Evolutionary conservation across 2,113 vertebrate genomes (phyloP).

Genomic region (Plecturocebus donacophilus): DNA sequence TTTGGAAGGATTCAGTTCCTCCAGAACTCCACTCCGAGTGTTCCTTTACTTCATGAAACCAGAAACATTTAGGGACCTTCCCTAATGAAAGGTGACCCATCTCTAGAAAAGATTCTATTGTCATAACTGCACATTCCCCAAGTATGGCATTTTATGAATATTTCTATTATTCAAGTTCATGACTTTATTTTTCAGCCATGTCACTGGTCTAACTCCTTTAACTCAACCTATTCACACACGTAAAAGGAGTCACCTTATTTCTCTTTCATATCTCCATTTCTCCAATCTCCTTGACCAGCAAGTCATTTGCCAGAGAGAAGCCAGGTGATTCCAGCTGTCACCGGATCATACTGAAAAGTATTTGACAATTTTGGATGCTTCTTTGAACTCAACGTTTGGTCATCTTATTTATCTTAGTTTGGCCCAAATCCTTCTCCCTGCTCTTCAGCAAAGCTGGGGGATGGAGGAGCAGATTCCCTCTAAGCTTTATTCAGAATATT

Average conservation of each 20-base stretch:
- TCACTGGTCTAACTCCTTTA: neutral
- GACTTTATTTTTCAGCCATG: neutral
- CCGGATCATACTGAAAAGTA: neutral
- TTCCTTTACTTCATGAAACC: neutral
- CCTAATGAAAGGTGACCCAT: neutral
- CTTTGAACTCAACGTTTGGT: constrained; percentile 46
- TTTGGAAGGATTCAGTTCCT: neutral
- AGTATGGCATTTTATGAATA: neutral
- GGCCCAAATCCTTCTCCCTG: constrained; percentile 29
- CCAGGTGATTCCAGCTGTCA: neutral
- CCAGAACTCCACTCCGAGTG: neutral
- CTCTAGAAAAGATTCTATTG: neutral
- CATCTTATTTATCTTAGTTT: neutral
- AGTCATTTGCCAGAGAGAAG: neutral
- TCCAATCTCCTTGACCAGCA: neutral
- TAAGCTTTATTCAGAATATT: constrained; percentile 67
- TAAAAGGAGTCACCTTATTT: neutral
- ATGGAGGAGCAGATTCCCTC: neutral
- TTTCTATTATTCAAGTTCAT: neutral
- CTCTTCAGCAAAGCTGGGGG: neutral
- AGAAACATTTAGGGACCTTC: neutral
- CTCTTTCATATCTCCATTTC: neutral
- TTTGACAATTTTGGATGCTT: neutral
- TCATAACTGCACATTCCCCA: neutral
- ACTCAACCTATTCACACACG: neutral